phyloP scores from a whole-genome alignment of 2,888 invertebrate species.

The Callyntrura sp. region DNA sequence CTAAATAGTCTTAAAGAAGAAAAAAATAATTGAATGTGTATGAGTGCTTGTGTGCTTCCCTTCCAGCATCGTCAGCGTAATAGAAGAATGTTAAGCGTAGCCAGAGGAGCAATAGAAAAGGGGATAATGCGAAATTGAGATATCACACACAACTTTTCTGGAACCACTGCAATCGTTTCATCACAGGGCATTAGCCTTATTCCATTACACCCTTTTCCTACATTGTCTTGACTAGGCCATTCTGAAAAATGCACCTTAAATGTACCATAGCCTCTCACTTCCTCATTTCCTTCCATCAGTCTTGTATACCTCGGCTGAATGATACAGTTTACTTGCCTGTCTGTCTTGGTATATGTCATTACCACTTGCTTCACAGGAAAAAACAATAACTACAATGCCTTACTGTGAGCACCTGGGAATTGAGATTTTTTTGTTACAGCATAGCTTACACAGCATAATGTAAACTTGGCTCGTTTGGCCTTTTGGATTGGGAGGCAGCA shows the following conservation, averaged over 20 bases:
- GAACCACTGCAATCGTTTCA: conserved; percentile 40
- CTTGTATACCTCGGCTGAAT: no score
- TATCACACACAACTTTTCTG: conserved; percentile 46
- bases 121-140: conserved; percentile 29
- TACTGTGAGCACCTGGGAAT: conserved; percentile 53
- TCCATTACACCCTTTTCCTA: not conserved
- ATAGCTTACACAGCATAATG: not conserved
- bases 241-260: conserved; percentile 35
- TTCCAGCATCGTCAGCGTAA: conserved; percentile 3
- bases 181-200: conserved; percentile 48
- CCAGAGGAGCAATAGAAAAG: not conserved
- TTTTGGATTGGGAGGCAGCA: conserved; percentile 38
- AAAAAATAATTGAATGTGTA: conserved; percentile 60
- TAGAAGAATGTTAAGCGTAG: conserved; percentile 30
- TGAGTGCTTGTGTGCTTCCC: not conserved
- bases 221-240: not conserved
- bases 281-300: conserved; percentile 58
- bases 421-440: not conserved
- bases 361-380: not conserved
- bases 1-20: conserved; percentile 44
- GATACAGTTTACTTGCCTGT: no score
- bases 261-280: conserved; percentile 58
- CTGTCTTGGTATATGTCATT: no score
- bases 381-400: not conserved
- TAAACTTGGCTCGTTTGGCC: not conserved